These are phyloP conservation scores for Neolamprologus sp. DNA, from an alignment of 2,113 vertebrate species.

Conservation along the genomic window DNA sequence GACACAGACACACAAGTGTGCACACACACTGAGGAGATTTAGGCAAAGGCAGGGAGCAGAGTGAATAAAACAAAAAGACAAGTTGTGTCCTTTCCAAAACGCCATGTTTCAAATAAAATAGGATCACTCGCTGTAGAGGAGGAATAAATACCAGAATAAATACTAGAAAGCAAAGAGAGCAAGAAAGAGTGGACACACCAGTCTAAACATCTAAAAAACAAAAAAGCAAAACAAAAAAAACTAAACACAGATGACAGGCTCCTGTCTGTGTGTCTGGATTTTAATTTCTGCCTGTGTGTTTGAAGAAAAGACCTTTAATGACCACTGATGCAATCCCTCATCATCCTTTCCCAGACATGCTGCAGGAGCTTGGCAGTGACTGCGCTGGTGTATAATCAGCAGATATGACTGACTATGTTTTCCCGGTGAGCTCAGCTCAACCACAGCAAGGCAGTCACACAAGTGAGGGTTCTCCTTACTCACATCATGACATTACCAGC, in stretches of 20 bases:
- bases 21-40: not conserved
- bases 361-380: not conserved
- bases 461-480: not conserved
- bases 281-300: not conserved
- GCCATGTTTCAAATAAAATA: not conserved
- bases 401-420: not conserved
- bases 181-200: not conserved
- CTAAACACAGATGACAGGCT: not conserved
- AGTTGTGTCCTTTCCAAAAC: not conserved
- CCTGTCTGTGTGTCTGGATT: not conserved
- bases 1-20: not conserved
- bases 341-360: not conserved
- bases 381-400: constrained; percentile 4
- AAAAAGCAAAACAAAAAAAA: not conserved
- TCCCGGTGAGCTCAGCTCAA: not conserved
- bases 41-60: not conserved
- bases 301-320: not conserved
- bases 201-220: not conserved
- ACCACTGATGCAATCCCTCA: not conserved
- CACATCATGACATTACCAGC: not conserved
- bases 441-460: not conserved
- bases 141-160: not conserved
- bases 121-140: not conserved
- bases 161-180: not conserved
- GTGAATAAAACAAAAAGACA: not conserved